Base-by-base conservation (phyloP, 30 jellyfish, hydroid and myxozoan species). In the Aurelia sp. region DNA sequence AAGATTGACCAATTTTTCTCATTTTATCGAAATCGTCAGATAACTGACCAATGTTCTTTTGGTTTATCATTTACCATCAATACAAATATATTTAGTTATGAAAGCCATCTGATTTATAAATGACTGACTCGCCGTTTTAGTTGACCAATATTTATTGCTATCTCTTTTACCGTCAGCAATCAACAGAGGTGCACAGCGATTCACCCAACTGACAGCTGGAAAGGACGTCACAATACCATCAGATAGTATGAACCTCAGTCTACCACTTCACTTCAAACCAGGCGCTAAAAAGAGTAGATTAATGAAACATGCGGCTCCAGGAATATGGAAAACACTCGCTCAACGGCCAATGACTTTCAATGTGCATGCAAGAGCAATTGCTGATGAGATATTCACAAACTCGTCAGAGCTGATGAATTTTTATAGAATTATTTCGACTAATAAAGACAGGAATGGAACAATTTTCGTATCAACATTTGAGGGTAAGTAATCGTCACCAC, bases 111-210 rank as follows among this genome's bases (percentile, higher is more conserved):
- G 33, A 2, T 27, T 27, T 27, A 27, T 27, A 27, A 27, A 27
- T 27, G 33, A 27, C 1, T 0, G 33, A 27, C 33, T 27, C 33
- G 33, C 33, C n/a, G n/a, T n/a, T n/a, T n/a, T n/a, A n/a, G n/a
- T n/a, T 27, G 33, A 27, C 33, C 33, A 27, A 27, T 27, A 27
- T 27, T 27, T 27, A 27, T 27, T 27, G 33, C 33, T 0, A 27
- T 7, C 16, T 12, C 15, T 61, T 61, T 30, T 37, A 17, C 35
- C 22, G 6, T 8, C 81, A 82, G 92, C 68, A 27, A 80, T 92
- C 12, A 86, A 96, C 89, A 79, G 98, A 59, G 98, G 98, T 6
- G 96, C 98, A 19, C 91, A 92, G 66, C 86, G 84, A 81, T 61
- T 92, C 48, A 74, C 90, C 62, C 40, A 71, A 33, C 68, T 88